Evolutionary conservation across 1,140 invertebrate species (phyloP).

Genomic region (Helicoverpa armigera): DNA sequence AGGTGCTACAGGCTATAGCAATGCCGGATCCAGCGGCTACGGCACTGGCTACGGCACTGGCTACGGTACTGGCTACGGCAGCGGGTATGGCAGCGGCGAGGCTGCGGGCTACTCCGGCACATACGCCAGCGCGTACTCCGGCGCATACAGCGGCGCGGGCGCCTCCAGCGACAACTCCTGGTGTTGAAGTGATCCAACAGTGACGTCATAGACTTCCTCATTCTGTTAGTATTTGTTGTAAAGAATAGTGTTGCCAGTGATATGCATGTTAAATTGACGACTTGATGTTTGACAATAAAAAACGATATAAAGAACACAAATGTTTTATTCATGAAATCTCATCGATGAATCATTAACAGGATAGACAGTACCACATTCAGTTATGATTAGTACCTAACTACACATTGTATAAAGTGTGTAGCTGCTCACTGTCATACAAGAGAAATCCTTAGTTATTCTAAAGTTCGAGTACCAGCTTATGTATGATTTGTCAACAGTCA

Average conservation of each 20-base stretch:
- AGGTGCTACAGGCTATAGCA: neutral
- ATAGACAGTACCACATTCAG: no score
- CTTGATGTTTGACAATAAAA: no score
- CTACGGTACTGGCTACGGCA: neutral
- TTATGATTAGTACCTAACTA: no score
- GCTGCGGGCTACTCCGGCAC: constrained; percentile 4
- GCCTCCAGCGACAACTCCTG: neutral
- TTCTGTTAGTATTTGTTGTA: neutral
- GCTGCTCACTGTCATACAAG: no score
- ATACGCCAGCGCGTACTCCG: constrained; percentile 44
- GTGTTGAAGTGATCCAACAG: neutral
- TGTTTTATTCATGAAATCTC: no score
- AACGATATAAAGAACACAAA: no score
- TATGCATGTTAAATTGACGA: no score
- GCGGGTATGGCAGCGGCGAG: neutral
- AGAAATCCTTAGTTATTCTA: neutral
- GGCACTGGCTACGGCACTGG: constrained; percentile 40
- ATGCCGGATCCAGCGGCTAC: neutral
- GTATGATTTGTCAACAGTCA: neutral
- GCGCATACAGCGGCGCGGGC: constrained; percentile 17
- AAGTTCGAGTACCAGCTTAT: neutral
- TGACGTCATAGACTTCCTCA: neutral
- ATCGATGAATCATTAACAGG: no score
- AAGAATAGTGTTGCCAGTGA: neutral
- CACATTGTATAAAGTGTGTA: no score